Base-by-base conservation (phyloP, 2,888 invertebrate species). In the Peribatodes rhomboidaria region DNA sequence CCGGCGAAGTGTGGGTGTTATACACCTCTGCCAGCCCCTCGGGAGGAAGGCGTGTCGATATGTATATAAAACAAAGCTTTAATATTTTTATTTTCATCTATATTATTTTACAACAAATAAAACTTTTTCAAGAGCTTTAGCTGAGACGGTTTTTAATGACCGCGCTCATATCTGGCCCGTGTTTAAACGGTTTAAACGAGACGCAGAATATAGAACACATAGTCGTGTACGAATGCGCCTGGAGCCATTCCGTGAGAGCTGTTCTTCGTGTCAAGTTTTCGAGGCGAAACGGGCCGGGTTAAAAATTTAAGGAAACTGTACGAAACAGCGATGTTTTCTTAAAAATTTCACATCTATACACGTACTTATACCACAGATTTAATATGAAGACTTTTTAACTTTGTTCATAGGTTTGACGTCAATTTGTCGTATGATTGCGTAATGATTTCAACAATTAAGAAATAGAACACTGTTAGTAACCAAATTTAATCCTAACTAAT, bases 81-180 rank as follows among this genome's bases (percentile, higher is more conserved):
- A n/a, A n/a, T n/a, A n/a, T n/a, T n/a, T n/a, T n/a, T n/a, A n/a
- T n/a, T n/a, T n/a, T n/a, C n/a, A n/a, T n/a, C n/a, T n/a, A n/a
- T n/a, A n/a, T n/a, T n/a, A n/a, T n/a, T n/a, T n/a, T n/a, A n/a
- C n/a, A n/a, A n/a, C n/a, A n/a, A n/a, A n/a, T n/a, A n/a, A n/a
- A n/a, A n/a, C n/a, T n/a, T n/a, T n/a, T 42, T 22, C 46, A 58
- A 35, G 37, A 50, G 37, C 20, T n/a, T n/a, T 16, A 42, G 37
- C 35, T 37, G 59, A 39, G 33, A 42, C 27, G 27, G 20, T 59
- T 66, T 60, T 67, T 67, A 71, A 69, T 66, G 61, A 52, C 47
- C 35, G 47, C 50, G 55, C 50, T 66, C 46, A 42, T 65, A 62
- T 67, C 57, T 69, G 50, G 54, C 37, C 58, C 31, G 14, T 31